These are phyloP conservation scores for Deilephila porcellus DNA, from an alignment of 2,888 invertebrate genomes.

Conservation along the genomic window DNA sequence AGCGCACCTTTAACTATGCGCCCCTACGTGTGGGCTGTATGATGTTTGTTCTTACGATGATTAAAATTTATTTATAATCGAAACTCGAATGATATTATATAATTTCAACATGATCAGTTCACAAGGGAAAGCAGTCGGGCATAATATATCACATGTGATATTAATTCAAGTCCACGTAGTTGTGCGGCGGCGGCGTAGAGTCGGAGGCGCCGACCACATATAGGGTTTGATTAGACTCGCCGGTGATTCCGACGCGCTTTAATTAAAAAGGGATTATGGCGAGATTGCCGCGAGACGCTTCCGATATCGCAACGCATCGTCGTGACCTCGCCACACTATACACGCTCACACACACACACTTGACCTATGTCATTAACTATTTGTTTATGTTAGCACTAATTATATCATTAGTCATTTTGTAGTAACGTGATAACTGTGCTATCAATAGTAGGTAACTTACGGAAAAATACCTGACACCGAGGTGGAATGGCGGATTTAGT, in stretches of 20 bases:
- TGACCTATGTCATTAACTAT: not conserved
- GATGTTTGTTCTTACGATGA: too few relatives aligned
- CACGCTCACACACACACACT: not conserved
- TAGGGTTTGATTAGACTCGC: conserved; percentile 67
- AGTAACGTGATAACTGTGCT: too few relatives aligned
- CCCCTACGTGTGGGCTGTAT: too few relatives aligned
- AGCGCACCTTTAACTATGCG: too few relatives aligned
- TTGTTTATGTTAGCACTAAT: not conserved
- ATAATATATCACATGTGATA: too few relatives aligned
- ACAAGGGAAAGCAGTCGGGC: too few relatives aligned
- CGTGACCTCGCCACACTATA: not conserved
- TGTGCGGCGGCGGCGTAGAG: not conserved
- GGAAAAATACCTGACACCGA: too few relatives aligned
- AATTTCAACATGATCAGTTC: too few relatives aligned
- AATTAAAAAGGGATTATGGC: conserved; percentile 77
- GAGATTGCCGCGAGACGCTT: conserved; percentile 31
- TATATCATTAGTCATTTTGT: too few relatives aligned
- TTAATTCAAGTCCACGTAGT: not conserved
- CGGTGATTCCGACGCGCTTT: conserved; percentile 65
- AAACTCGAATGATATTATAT: not conserved
- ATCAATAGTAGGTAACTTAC: too few relatives aligned
- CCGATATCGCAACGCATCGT: not conserved
- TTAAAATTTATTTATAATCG: too few relatives aligned
- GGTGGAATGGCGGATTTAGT: too few relatives aligned
- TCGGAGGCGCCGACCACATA: not conserved